These are phyloP conservation scores for Colletes collaris DNA, from an alignment of 2,888 invertebrate species.

Conservation along the genomic window DNA sequence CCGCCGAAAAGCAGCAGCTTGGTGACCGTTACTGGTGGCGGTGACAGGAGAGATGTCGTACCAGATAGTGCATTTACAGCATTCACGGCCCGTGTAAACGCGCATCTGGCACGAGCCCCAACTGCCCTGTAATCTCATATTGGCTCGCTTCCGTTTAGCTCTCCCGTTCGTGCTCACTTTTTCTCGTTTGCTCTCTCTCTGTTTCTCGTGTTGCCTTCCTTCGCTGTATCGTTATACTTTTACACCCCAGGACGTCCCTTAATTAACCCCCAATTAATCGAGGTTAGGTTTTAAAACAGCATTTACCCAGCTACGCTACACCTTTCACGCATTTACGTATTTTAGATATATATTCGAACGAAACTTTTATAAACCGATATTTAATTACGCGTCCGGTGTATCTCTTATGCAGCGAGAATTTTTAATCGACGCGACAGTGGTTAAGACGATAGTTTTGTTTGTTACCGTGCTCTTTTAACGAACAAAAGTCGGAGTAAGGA, in stretches of 20 bases:
- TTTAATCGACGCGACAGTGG: too few species aligned
- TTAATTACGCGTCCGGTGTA: not conserved
- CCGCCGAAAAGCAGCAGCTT: slow-evolving; percentile 54
- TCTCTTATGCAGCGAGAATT: too few species aligned
- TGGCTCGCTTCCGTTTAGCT: slow-evolving; percentile 67
- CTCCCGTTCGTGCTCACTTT: slow-evolving; percentile 52
- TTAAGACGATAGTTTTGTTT: too few species aligned
- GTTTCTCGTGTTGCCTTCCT: slow-evolving; percentile 17
- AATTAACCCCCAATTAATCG: not conserved
- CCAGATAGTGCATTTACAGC: slow-evolving; percentile 99
- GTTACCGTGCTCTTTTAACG: too few species aligned
- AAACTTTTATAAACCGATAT: not conserved
- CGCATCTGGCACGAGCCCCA: slow-evolving; percentile 99
- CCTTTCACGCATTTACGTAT: too few species aligned
- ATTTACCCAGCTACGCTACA: too few species aligned
- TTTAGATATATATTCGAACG: too few species aligned
- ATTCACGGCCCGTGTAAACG: slow-evolving; percentile 93
- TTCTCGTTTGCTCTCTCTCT: slow-evolving; percentile 20
- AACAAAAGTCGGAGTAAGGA: too few species aligned
- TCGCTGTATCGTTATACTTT: slow-evolving; percentile 12
- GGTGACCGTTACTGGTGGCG: slow-evolving; percentile 62
- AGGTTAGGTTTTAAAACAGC: too few species aligned
- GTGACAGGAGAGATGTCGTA: slow-evolving; percentile 92
- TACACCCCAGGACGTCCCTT: not conserved
- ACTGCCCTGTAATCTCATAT: slow-evolving; percentile 79